Evolutionary conservation across 2,113 vertebrate species (phyloP).

Genomic region (Trachemys scripta): DNA sequence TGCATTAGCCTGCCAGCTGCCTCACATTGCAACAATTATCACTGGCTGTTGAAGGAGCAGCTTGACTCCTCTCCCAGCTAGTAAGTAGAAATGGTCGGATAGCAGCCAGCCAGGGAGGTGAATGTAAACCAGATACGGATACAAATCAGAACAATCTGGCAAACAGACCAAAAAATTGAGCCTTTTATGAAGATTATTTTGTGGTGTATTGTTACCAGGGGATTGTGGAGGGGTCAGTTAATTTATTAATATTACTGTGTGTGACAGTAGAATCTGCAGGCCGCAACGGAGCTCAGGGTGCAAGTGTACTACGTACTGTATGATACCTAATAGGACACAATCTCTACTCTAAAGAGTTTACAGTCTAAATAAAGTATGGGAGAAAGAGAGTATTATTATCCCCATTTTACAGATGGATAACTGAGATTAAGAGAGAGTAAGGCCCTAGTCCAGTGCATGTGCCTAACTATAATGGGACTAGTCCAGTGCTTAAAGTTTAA

Average conservation of each 20-base stretch:
- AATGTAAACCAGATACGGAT: background rate
- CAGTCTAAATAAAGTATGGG: slow-evolving; percentile 30
- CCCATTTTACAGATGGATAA: slow-evolving; percentile 23
- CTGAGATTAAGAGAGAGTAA: slow-evolving; percentile 23
- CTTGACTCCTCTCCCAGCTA: background rate
- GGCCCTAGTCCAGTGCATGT: slow-evolving; percentile 20
- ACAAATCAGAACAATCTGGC: accelerated
- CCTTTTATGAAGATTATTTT: background rate
- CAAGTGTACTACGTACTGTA: background rate
- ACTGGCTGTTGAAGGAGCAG: background rate
- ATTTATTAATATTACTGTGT: background rate
- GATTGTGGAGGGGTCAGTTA: background rate
- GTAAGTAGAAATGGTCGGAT: background rate
- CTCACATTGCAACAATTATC: background rate
- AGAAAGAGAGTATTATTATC: slow-evolving; percentile 34
- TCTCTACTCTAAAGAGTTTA: slow-evolving; percentile 28
- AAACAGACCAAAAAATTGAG: background rate
- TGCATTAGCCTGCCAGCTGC: background rate
- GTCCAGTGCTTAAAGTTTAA: slow-evolving; percentile 58
- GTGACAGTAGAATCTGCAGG: background rate
- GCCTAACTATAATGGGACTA: slow-evolving; percentile 32
- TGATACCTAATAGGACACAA: slow-evolving; percentile 12
- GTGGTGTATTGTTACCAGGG: background rate
- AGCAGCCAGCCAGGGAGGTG: background rate
- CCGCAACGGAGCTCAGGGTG: background rate